A percentile compares a stretch with the other conserved stretches of the same genome.
Conservation (phyloP, 2,888 invertebrate genomes). For the Phaonia tiefii region DNA sequence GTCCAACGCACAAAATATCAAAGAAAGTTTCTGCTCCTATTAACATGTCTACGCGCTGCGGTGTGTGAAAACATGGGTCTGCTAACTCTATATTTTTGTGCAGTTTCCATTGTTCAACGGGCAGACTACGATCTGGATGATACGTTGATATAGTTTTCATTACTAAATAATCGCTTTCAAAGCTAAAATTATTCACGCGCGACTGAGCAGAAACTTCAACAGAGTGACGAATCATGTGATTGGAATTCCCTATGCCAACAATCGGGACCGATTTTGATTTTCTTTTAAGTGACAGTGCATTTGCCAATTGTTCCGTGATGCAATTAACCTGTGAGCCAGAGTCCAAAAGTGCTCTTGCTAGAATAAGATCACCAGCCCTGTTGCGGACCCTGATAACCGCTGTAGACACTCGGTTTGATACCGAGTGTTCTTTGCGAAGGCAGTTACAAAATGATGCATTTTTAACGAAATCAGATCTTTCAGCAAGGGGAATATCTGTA, state of each 20-base stretch:
- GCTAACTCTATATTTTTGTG: conserved; percentile 51
- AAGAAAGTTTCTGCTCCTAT: conserved; percentile 46
- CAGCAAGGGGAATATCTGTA: not conserved
- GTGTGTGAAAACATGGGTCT: conserved; percentile 51
- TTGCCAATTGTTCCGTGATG: not conserved
- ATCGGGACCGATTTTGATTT: conserved; percentile 33
- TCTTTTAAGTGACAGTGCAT: conserved; percentile 19
- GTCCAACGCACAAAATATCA: conserved; percentile 44
- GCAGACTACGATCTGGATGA: conserved; percentile 13
- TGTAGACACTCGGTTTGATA: conserved; percentile 11
- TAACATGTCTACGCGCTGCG: conserved; percentile 42
- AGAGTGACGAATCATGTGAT: conserved; percentile 23
- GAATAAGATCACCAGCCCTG: conserved; percentile 1
- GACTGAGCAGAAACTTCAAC: conserved; percentile 28
- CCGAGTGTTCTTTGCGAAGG: not conserved
- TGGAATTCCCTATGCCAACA: conserved; percentile 44
- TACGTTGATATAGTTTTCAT: conserved; percentile 19
- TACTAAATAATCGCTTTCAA: conserved; percentile 12
- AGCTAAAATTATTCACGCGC: not conserved
- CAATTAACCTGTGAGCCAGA: conserved; percentile 24
- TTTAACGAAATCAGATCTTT: not conserved
- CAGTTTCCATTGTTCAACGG: conserved; percentile 40
- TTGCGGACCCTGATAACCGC: conserved; percentile 1
- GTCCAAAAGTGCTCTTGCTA: conserved; percentile 32
- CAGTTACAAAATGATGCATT: not conserved